phyloP scores from a whole-genome alignment of 1,140 invertebrate genomes.

The Monochamus saltuarius region DNA sequence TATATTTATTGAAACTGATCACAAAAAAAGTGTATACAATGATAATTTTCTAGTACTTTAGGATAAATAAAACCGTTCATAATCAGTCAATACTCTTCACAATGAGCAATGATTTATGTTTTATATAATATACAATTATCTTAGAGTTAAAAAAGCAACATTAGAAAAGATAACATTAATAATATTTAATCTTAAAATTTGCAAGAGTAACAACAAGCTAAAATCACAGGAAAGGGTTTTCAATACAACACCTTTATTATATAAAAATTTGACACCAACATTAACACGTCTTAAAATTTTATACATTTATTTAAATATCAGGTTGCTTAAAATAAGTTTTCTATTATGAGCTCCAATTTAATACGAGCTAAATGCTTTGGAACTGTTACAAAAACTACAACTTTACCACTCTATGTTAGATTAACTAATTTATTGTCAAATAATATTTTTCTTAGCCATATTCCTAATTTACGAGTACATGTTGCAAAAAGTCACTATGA shows the following conservation, averaged over 20 bases:
- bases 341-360: too few relatives aligned
- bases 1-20: too few relatives aligned
- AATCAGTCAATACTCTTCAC: constrained; percentile 22
- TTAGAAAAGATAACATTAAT: constrained; percentile 30
- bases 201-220: constrained; percentile 38
- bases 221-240: constrained; percentile 33
- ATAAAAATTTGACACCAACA: not conserved
- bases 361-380: too few relatives aligned
- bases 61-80: not conserved
- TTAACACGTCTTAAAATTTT: not conserved
- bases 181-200: constrained; percentile 34
- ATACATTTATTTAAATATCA: not conserved
- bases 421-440: too few relatives aligned
- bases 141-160: constrained; percentile 25
- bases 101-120: constrained; percentile 11
- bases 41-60: too few relatives aligned
- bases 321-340: too few relatives aligned
- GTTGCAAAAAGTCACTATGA: too few relatives aligned
- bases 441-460: too few relatives aligned
- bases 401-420: too few relatives aligned
- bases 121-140: constrained; percentile 11
- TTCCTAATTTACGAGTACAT: too few relatives aligned
- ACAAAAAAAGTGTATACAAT: too few relatives aligned
- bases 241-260: constrained; percentile 3
- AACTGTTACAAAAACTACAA: too few relatives aligned